Percentiles rank a stretch among this genome's conserved stretches.
phyloP scores from a whole-genome alignment of 1,140 invertebrate genomes.

The Drosophila pseudoobscura region DNA sequence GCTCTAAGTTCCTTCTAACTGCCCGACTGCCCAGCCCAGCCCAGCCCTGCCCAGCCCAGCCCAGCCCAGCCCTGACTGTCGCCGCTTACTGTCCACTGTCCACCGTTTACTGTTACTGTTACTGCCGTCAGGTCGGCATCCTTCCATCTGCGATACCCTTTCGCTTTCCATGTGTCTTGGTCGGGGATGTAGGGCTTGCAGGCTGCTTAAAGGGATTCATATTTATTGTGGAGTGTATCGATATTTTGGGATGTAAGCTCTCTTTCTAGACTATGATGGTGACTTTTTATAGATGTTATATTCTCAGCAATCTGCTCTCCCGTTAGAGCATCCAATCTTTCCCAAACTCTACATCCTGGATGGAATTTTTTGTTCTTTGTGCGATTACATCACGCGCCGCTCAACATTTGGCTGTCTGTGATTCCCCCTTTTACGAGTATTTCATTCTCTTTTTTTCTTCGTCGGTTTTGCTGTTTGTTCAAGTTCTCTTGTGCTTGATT shows the following conservation, averaged over 20 bases:
- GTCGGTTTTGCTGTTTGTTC: slow-evolving; percentile 37
- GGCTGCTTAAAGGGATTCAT: too few species aligned
- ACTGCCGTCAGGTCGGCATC: slow-evolving; percentile 19
- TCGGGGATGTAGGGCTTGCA: neutral
- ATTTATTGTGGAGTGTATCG: neutral
- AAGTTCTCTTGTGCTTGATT: slow-evolving; percentile 69
- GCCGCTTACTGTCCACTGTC: slow-evolving; percentile 49
- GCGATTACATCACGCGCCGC: slow-evolving; percentile 76
- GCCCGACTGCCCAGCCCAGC: slow-evolving; percentile 28
- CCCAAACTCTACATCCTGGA: neutral
- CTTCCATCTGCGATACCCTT: slow-evolving; percentile 9
- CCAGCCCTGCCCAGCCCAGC: slow-evolving; percentile 1
- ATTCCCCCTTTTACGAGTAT: slow-evolving; percentile 53
- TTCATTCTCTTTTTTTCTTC: slow-evolving; percentile 1
- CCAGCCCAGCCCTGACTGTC: slow-evolving; percentile 29
- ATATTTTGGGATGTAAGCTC: too few species aligned
- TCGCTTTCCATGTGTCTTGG: slow-evolving; percentile 5
- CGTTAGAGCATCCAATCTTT: slow-evolving; percentile 33
- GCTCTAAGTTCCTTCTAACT: slow-evolving; percentile 77
- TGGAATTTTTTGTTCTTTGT: slow-evolving; percentile 43
- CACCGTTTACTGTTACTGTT: slow-evolving; percentile 37
- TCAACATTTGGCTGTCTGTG: slow-evolving; percentile 76
- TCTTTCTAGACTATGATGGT: too few species aligned
- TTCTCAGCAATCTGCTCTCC: neutral
- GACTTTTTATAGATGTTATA: neutral